These are phyloP conservation scores for Eulemur rufifrons DNA, from an alignment of 2,113 vertebrate species.

Conservation along the genomic window DNA sequence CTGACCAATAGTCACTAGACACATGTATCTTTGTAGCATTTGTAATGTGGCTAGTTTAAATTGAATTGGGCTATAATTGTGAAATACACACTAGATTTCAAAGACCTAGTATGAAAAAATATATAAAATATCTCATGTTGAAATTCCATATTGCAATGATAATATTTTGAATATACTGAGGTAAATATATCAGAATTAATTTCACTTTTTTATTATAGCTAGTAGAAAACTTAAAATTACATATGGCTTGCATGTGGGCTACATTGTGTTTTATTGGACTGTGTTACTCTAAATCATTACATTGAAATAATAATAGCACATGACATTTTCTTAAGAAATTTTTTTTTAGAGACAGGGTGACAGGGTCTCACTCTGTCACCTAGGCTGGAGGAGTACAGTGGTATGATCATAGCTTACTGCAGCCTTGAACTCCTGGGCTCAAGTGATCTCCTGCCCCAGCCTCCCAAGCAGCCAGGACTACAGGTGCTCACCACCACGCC, in stretches of 20 bases:
- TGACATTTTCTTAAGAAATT: neutral
- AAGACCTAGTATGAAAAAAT: neutral
- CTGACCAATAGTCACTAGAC: neutral
- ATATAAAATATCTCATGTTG: neutral
- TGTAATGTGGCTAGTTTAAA: neutral
- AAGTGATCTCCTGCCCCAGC: no score
- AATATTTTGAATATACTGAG: conserved; percentile 13
- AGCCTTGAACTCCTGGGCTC: no score
- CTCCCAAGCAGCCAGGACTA: no score
- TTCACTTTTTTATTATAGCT: conserved; percentile 38
- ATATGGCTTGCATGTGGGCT: neutral
- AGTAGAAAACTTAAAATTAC: conserved; percentile 24
- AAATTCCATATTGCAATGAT: neutral
- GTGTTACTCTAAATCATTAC: neutral
- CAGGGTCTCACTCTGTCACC: no score
- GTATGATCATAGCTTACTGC: neutral
- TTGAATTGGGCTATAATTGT: neutral
- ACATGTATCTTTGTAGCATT: neutral
- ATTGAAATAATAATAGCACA: neutral
- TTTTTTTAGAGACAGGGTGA: no score
- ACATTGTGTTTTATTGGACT: neutral
- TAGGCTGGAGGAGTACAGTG: neutral
- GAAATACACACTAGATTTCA: conserved; percentile 22
- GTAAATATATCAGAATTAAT: conserved; percentile 47
- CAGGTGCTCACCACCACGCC: no score